Evolutionary conservation across 2,113 vertebrate genomes (phyloP).

Genomic region (Steatornis caripensis): DNA sequence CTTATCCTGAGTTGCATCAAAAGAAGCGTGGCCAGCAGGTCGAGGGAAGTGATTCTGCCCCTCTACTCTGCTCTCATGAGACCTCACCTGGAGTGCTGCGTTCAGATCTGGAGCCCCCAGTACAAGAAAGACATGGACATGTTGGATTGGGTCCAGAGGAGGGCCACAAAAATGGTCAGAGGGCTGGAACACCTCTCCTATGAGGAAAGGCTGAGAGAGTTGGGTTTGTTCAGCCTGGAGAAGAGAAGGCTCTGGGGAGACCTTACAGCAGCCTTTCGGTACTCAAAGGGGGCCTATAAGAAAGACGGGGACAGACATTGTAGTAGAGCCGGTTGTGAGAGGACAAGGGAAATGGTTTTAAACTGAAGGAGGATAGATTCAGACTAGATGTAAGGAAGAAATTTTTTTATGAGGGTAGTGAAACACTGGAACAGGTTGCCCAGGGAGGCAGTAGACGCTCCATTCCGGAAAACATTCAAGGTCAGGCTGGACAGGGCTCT

Average conservation of each 20-base stretch:
- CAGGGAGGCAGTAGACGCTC: background rate
- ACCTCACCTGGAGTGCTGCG: rapidly evolving
- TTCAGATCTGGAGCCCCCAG: background rate
- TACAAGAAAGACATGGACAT: background rate
- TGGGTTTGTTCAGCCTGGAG: background rate
- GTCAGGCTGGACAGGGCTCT: background rate
- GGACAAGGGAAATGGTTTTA: background rate
- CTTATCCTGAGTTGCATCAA: background rate
- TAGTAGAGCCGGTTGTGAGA: rapidly evolving
- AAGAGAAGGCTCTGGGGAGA: background rate
- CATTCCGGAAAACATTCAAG: background rate
- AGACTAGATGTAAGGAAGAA: background rate
- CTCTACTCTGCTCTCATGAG: rapidly evolving
- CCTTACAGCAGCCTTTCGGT: rapidly evolving
- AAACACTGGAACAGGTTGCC: background rate
- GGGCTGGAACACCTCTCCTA: background rate
- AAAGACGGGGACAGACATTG: background rate
- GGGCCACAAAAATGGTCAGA: too few species aligned
- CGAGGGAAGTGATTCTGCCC: background rate
- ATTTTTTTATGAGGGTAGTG: background rate
- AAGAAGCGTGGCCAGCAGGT: background rate
- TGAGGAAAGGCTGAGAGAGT: background rate
- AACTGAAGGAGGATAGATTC: background rate
- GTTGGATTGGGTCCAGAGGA: background rate
- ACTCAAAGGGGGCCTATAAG: background rate